Conservation (phyloP, 2,797 vertebrate genomes). For the Tachyglossus aculeatus region DNA sequence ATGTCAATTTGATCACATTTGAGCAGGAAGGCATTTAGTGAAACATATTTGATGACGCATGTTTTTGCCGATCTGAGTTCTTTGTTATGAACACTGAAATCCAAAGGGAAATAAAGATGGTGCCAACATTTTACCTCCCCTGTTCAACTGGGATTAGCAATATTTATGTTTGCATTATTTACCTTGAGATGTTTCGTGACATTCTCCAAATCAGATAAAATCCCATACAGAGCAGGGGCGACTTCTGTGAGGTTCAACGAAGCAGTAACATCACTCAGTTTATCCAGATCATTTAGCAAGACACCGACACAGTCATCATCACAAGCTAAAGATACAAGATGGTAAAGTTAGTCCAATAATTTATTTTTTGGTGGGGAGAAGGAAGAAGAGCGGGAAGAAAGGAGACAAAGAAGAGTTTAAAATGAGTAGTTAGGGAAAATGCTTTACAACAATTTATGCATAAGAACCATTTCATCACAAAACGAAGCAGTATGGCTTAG, state of each 20-base stretch:
- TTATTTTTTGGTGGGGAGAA: not conserved
- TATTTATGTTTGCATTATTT: not conserved
- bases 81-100: too few species aligned
- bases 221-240: slow-evolving; percentile 70
- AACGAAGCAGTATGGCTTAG: too few species aligned
- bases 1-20: too few species aligned
- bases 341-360: not conserved
- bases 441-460: not conserved
- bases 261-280: slow-evolving; percentile 55
- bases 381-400: too few species aligned
- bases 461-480: not conserved
- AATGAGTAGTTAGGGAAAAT: too few species aligned
- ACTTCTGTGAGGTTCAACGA: slow-evolving; percentile 79
- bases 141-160: not conserved
- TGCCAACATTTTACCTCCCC: not conserved
- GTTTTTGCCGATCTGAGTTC: too few species aligned
- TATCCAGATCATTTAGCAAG: slow-evolving; percentile 81
- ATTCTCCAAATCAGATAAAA: slow-evolving; percentile 81
- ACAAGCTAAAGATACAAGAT: slow-evolving; percentile 78
- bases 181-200: slow-evolving; percentile 79
- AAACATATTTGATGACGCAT: too few species aligned
- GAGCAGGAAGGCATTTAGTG: too few species aligned
- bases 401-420: too few species aligned
- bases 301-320: slow-evolving; percentile 84
- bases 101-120: too few species aligned